Conservation (phyloP, 2,888 invertebrate genomes). For the Achlya flavicornis region DNA sequence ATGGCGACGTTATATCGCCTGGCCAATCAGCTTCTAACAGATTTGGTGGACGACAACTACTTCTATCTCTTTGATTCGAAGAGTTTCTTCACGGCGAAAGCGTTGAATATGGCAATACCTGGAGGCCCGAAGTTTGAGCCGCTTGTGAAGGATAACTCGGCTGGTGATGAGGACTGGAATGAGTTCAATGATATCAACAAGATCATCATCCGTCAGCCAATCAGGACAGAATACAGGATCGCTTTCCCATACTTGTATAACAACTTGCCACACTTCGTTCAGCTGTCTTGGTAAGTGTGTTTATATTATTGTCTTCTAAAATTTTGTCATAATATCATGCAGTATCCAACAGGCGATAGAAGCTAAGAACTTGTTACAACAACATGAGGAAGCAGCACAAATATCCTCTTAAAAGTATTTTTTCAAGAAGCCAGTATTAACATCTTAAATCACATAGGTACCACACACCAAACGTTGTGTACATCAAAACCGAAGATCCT, state of each 20-base stretch:
- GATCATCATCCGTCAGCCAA: constrained; percentile 99
- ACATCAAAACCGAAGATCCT: constrained; percentile 99
- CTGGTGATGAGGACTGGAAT: constrained; percentile 99
- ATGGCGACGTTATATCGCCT: constrained; percentile 99
- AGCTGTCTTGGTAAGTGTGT: constrained; percentile 95
- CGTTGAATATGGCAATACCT: constrained; percentile 99
- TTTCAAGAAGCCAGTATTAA: neutral
- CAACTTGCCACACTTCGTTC: constrained; percentile 99
- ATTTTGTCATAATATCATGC: neutral
- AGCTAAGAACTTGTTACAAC: too few relatives aligned
- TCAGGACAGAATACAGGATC: constrained; percentile 99
- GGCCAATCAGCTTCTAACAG: constrained; percentile 98
- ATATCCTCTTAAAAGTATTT: neutral
- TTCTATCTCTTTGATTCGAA: constrained; percentile 99
- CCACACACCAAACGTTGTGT: constrained; percentile 99
- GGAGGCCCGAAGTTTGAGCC: constrained; percentile 99
- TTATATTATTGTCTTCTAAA: constrained; percentile 2
- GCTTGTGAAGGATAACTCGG: constrained; percentile 98
- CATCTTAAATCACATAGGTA: constrained; percentile 87
- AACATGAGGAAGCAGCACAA: too few relatives aligned
- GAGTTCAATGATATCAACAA: constrained; percentile 99
- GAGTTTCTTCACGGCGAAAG: constrained; percentile 99
- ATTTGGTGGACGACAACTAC: constrained; percentile 98
- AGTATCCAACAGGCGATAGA: too few relatives aligned
- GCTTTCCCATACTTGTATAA: constrained; percentile 99